Base-by-base conservation (phyloP, 23 tunicate genomes). In the Ascidia mentula region DNA sequence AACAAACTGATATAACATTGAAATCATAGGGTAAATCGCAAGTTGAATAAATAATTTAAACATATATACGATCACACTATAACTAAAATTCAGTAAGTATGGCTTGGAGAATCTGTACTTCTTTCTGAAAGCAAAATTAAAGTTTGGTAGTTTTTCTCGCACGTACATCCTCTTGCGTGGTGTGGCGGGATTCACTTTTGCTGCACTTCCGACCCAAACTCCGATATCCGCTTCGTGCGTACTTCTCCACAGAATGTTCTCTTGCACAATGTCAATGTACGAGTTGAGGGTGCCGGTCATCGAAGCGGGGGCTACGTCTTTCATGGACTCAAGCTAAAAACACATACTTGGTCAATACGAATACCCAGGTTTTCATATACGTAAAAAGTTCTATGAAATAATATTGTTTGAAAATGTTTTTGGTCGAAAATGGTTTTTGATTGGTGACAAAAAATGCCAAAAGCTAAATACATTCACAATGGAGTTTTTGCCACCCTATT, bases 121-220 rank as follows among this genome's bases (percentile, higher is more conserved):
- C 24, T 53, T 53, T 28, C 24, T 53, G 13, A 53, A 53, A 53
- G 65, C 65, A 9, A 20, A 53, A 53, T 53, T 53, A 9, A 53
- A 53, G 24, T 53, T 53, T 3, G 22, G 65, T 20, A 53, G 65
- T 53, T 28, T 53, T 9, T 9, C 24, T 53, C 65, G 22, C 65
- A 28, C 28, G 65, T 53, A 53, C 65, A 53, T 53, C 13, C 65
- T 53, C 65, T 53, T 53, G 13, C 65, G 65, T 53, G 65, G 65
- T 20, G 13, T 9, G 24, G 65, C 28, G 1, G 65, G 65, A 9
- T 53, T 53, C 22, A 53, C 65, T 53, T 6, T 53, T 26, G 24
- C 65, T 1, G 65, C 22, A 28, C 65, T 53, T 53, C 65, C 65
- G 13, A 53, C 28, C 65, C 65, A 53, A 9, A 53, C 24, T 20